Evolutionary conservation across 1,140 invertebrate genomes (phyloP).

Genomic region (Carposina sasakii): DNA sequence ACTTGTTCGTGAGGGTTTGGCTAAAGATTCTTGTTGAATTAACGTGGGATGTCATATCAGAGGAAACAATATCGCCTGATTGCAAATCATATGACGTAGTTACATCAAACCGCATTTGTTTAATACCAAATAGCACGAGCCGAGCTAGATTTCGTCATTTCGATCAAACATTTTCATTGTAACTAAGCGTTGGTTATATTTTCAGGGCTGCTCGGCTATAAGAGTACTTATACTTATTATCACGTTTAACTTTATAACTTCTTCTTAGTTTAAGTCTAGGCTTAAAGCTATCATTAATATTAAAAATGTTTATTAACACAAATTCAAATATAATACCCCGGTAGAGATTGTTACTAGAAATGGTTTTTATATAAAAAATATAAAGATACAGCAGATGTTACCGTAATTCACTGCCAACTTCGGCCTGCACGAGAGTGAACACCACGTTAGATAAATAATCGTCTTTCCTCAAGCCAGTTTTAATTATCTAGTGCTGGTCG

Average conservation of each 20-base stretch:
- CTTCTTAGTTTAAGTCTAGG: slow-evolving; percentile 63
- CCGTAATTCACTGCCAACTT: too few species aligned
- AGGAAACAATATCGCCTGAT: slow-evolving; percentile 6
- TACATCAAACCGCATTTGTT: slow-evolving; percentile 62
- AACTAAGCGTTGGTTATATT: too few species aligned
- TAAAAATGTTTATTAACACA: slow-evolving; percentile 63
- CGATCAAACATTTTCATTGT: too few species aligned
- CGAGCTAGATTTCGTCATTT: slow-evolving; percentile 49
- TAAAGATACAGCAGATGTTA: slow-evolving; percentile 44
- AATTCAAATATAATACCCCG: slow-evolving; percentile 64
- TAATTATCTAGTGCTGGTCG: slow-evolving; percentile 29
- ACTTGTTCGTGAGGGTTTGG: slow-evolving; percentile 5
- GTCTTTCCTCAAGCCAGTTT: slow-evolving; percentile 26
- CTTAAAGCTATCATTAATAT: slow-evolving; percentile 60
- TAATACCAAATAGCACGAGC: slow-evolving; percentile 58
- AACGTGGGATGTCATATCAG: background rate
- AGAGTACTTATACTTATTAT: too few species aligned
- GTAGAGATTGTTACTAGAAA: slow-evolving; percentile 71
- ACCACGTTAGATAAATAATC: slow-evolving; percentile 24
- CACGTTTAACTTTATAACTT: slow-evolving; percentile 56
- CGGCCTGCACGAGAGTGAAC: too few species aligned
- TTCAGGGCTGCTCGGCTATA: too few species aligned
- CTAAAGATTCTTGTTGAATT: too few species aligned
- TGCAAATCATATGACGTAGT: slow-evolving; percentile 34
- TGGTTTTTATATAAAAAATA: slow-evolving; percentile 68